Evolutionary conservation across 2,113 vertebrate genomes (phyloP), one percentile per base, ranked within the genome.

Genomic region (Crotophaga sulcirostris): DNA sequence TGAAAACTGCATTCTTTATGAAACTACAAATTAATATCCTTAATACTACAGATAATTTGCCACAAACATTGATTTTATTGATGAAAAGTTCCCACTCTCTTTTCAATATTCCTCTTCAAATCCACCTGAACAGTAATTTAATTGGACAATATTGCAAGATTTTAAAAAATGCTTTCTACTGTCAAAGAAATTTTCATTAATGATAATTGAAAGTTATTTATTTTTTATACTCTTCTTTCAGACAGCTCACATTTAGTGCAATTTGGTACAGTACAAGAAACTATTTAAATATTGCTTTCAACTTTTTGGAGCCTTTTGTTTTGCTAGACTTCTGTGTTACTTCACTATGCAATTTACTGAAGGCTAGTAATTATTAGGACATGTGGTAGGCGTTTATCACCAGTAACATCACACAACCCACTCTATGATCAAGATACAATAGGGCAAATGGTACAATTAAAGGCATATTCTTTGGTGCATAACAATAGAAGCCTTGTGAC

Each of bases 401-500:
- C 84, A 96, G 97, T 96, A 98, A 97, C 97, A 97, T 97, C 97
- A 88, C 91, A 86, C 94, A 96, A 86, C 89, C 92, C 94, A 94
- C 95, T 97, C 97, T 98, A 91, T 98, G 98, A 98, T 98, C 96
- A 97, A 97, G 97, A 96, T 94, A 97, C 97, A 97, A 95, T 96
- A 98, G 98, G 98, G 98, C 98, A 98, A 98, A 97, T 97, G 97
- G 97, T 97, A 98, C 98, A 98, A 98, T 98, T 98, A 98, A 97
- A 98, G 97, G 94, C 97, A 97, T 80, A 97, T 97, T 98, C 97
- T 96, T 97, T 97, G 96, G 97, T 98, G 98, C 97, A 98, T 97
- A 98, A 98, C 98, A 98, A 98, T 98, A 97, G 98, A 98, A 98
- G 97, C 95, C 98, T 98, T 92, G 96, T 98, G 98, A 98, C 98